These are phyloP conservation scores for Cecidostiba fungosa DNA, from an alignment of 2,888 invertebrate species.

Conservation along the genomic window DNA sequence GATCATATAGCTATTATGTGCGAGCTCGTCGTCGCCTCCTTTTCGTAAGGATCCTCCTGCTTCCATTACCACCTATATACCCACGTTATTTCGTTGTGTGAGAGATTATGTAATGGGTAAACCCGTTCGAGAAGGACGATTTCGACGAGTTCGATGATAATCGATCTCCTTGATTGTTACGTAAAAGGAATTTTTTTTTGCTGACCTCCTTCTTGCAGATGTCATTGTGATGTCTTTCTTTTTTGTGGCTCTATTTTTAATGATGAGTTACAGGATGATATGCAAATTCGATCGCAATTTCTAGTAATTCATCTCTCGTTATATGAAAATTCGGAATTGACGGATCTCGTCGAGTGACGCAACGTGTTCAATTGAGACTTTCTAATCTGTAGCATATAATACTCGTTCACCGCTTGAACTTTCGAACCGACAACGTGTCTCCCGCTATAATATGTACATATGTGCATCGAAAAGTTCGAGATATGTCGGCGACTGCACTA, in stretches of 20 bases:
- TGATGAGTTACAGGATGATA: neutral
- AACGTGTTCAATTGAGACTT: constrained; percentile 58
- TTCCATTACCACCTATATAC: neutral
- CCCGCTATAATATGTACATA: neutral
- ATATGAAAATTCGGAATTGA: constrained; percentile 12
- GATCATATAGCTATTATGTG: too few relatives aligned
- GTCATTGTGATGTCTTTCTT: neutral
- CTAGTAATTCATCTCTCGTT: neutral
- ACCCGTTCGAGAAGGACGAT: constrained; percentile 18
- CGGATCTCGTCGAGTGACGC: constrained; percentile 45
- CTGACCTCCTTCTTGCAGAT: neutral
- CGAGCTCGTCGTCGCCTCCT: neutral
- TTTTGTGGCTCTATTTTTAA: neutral
- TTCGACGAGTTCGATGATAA: constrained; percentile 19
- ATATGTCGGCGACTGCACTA: too few relatives aligned
- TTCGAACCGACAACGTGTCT: constrained; percentile 34
- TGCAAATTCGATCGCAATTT: neutral
- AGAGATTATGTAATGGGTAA: constrained; percentile 9
- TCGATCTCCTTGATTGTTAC: neutral
- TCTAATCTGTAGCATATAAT: constrained; percentile 61
- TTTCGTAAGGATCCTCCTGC: neutral
- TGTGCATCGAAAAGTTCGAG: constrained; percentile 24
- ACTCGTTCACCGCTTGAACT: constrained; percentile 52
- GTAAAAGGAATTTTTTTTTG: neutral
- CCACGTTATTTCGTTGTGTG: neutral